A percentile compares a stretch with the other conserved stretches of the same genome.
phyloP scores from a whole-genome alignment of 2,113 vertebrate species.

The Phocoena sinus region DNA sequence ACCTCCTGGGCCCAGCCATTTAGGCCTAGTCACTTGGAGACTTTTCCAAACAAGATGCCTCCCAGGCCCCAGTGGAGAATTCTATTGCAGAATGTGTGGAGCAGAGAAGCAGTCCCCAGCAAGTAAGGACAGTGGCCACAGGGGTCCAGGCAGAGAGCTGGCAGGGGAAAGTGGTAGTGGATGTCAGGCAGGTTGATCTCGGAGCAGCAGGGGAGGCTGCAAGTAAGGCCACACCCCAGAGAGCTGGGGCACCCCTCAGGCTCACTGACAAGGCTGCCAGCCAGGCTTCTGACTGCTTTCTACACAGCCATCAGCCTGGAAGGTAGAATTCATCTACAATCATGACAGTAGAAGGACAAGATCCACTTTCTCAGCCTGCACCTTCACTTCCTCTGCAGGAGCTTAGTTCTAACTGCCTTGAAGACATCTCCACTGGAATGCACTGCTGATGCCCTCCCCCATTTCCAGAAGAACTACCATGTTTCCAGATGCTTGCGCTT shows the following conservation, averaged over 20 bases:
- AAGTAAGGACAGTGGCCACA: not conserved
- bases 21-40: not conserved
- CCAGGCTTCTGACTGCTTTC: not conserved
- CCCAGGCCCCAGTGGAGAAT: not conserved
- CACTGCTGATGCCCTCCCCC: accelerated
- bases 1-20: not conserved
- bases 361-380: not conserved
- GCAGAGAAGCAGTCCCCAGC: not conserved
- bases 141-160: not conserved
- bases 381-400: not conserved
- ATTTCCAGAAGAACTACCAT: not conserved
- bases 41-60: not conserved
- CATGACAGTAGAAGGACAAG: accelerated
- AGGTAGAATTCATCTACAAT: not conserved
- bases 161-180: not conserved
- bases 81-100: not conserved
- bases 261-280: not conserved
- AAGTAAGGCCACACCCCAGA: not conserved
- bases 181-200: not conserved
- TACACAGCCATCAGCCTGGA: not conserved
- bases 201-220: not conserved
- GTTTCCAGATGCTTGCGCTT: accelerated
- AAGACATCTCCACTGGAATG: not conserved
- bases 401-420: not conserved
- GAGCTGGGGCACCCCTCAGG: accelerated